A percentile compares a stretch with the other conserved stretches of the same genome.
These are phyloP conservation scores for Empis stercorea DNA, from an alignment of 2,888 invertebrate species.

Conservation along the genomic window DNA sequence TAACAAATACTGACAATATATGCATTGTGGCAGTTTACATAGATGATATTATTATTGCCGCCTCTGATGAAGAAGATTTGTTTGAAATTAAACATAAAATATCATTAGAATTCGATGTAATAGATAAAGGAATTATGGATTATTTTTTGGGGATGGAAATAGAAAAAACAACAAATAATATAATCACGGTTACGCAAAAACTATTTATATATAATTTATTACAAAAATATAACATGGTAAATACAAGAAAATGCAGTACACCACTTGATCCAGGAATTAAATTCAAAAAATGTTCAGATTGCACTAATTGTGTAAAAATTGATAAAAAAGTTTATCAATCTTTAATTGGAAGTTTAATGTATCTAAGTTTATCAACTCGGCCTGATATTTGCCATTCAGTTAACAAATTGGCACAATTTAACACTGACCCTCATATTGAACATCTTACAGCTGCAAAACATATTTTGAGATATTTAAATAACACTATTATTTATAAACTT, in stretches of 20 bases:
- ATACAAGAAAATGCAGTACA: too few relatives aligned
- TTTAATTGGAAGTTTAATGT: conserved; percentile 9
- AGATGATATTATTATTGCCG: background rate
- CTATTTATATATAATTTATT: too few relatives aligned
- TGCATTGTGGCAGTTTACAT: conserved; percentile 2
- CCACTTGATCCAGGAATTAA: too few relatives aligned
- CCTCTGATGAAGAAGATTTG: background rate
- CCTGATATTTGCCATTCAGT: conserved; percentile 10
- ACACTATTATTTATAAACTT: conserved; percentile 10
- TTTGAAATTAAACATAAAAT: background rate
- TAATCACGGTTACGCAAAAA: too few relatives aligned
- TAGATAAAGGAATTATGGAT: background rate
- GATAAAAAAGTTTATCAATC: conserved; percentile 8
- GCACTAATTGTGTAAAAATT: too few relatives aligned
- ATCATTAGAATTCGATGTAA: background rate
- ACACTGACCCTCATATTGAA: conserved; percentile 14
- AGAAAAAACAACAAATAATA: too few relatives aligned
- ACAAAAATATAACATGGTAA: too few relatives aligned
- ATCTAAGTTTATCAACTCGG: conserved; percentile 6
- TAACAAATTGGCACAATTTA: conserved; percentile 12
- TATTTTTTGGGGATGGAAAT: background rate
- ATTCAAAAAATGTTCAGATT: too few relatives aligned
- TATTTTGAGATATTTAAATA: conserved; percentile 13
- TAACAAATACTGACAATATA: background rate
- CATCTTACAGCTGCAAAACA: conserved; percentile 15